phyloP scores from a whole-genome alignment of 2,113 vertebrate genomes.

The Hyaena hyaena region DNA sequence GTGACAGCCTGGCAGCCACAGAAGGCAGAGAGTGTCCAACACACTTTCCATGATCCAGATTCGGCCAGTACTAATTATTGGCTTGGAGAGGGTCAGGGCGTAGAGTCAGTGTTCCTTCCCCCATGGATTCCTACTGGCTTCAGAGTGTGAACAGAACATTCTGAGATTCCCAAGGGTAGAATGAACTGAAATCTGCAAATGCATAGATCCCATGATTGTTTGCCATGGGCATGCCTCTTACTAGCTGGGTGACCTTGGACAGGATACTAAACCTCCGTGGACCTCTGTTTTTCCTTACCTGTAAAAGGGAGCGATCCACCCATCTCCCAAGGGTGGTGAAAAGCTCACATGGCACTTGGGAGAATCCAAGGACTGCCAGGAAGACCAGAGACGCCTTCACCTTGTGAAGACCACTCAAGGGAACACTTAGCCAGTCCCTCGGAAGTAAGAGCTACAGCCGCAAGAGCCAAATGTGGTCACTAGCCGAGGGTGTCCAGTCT shows the following conservation, averaged over 20 bases:
- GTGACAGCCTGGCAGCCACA: neutral
- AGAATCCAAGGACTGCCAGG: neutral
- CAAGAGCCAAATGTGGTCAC: neutral
- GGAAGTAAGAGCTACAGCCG: neutral
- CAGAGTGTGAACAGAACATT: neutral
- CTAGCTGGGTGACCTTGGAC: slow-evolving; percentile 47
- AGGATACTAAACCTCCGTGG: neutral
- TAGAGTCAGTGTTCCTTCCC: neutral
- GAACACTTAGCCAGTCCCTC: neutral
- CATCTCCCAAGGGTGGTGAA: neutral
- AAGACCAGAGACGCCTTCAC: neutral
- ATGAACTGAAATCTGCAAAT: neutral
- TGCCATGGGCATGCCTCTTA: neutral
- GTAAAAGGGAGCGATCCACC: slow-evolving; percentile 16
- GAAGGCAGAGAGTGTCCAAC: neutral
- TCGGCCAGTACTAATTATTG: too few species aligned
- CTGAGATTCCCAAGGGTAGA: neutral
- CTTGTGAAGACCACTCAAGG: neutral
- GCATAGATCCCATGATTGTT: neutral
- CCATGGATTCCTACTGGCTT: neutral
- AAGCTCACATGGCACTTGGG: neutral
- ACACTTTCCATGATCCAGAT: neutral
- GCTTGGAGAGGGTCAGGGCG: neutral
- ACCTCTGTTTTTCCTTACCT: slow-evolving; percentile 31
- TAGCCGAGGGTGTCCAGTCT: neutral